These are phyloP conservation scores for Channa striata DNA, from an alignment of 2,797 vertebrate genomes.

Conservation along the genomic window DNA sequence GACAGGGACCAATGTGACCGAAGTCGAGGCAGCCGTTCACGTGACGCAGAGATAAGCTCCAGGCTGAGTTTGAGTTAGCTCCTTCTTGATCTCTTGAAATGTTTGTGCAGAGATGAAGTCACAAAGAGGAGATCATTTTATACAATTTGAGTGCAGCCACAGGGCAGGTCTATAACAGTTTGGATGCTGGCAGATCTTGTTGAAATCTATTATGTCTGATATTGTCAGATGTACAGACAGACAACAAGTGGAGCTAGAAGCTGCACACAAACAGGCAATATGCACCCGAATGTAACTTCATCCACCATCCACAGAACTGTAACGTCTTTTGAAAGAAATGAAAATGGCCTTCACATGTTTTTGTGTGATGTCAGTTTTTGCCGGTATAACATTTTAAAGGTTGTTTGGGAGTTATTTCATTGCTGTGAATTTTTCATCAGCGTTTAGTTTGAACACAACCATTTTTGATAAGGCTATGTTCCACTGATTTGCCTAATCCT, in stretches of 20 bases:
- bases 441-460: slow-evolving; percentile 43
- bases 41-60: slow-evolving; percentile 21
- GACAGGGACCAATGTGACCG: slow-evolving; percentile 1
- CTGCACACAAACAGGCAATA: slow-evolving; percentile 31
- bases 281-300: slow-evolving; percentile 70
- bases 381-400: slow-evolving; percentile 20
- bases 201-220: background rate
- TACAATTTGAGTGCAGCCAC: slow-evolving; percentile 41
- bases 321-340: slow-evolving; percentile 28
- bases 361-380: slow-evolving; percentile 29
- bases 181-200: slow-evolving; percentile 11
- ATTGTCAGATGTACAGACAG: slow-evolving; percentile 17
- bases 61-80: slow-evolving; percentile 28
- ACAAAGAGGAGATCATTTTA: slow-evolving; percentile 36
- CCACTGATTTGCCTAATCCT: slow-evolving; percentile 5
- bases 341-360: slow-evolving; percentile 19
- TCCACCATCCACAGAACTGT: slow-evolving; percentile 31
- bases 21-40: slow-evolving; percentile 8
- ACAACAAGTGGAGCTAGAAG: slow-evolving; percentile 37
- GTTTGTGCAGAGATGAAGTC: slow-evolving; percentile 28
- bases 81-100: slow-evolving; percentile 21
- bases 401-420: slow-evolving; percentile 23
- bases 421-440: slow-evolving; percentile 44
- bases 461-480: slow-evolving; percentile 8
- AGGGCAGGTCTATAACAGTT: slow-evolving; percentile 19